phyloP scores from a whole-genome alignment of 2,113 vertebrate species.

The Phycodurus eques region DNA sequence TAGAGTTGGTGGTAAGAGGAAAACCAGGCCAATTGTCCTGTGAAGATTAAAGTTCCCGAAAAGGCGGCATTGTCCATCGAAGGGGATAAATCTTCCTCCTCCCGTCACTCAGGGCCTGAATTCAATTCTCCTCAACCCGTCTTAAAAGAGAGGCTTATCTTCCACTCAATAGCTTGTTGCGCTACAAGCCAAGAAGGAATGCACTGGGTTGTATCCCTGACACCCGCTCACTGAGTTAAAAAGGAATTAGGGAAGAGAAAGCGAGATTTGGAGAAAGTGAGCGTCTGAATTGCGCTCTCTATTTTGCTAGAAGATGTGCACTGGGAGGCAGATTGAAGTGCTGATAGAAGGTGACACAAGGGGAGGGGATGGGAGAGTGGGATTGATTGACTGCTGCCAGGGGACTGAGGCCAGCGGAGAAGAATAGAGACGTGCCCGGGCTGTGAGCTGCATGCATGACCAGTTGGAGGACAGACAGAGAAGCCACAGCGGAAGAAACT shows the following conservation, averaged over 20 bases:
- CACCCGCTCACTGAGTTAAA: constrained; percentile 84
- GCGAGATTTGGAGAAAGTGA: constrained; percentile 60
- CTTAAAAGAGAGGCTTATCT: constrained; percentile 99
- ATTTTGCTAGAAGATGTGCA: constrained; percentile 72
- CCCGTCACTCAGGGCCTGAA: constrained; percentile 98
- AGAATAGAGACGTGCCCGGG: constrained; percentile 49
- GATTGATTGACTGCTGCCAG: constrained; percentile 52
- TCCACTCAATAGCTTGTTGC: constrained; percentile 93
- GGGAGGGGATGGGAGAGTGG: constrained; percentile 47
- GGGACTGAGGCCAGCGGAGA: constrained; percentile 54
- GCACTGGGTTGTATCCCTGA: constrained; percentile 83
- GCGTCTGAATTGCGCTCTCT: constrained; percentile 65
- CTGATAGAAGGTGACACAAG: constrained; percentile 49
- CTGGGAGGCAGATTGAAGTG: constrained; percentile 67
- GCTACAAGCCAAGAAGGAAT: constrained; percentile 86
- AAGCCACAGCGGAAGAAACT: constrained; percentile 57
- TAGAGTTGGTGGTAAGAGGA: constrained; percentile 64
- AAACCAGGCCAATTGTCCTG: constrained; percentile 92
- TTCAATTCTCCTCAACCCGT: constrained; percentile 88
- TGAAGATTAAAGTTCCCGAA: constrained; percentile 95
- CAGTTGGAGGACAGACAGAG: constrained; percentile 49
- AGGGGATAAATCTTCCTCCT: constrained; percentile 99
- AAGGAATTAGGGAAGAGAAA: constrained; percentile 69
- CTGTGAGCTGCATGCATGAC: constrained; percentile 59
- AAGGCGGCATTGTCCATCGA: constrained; percentile 90